Percentiles rank a stretch among this genome's conserved stretches.
phyloP scores from a whole-genome alignment of 2,797 vertebrate species.

The Orientallactaga sibirica region DNA sequence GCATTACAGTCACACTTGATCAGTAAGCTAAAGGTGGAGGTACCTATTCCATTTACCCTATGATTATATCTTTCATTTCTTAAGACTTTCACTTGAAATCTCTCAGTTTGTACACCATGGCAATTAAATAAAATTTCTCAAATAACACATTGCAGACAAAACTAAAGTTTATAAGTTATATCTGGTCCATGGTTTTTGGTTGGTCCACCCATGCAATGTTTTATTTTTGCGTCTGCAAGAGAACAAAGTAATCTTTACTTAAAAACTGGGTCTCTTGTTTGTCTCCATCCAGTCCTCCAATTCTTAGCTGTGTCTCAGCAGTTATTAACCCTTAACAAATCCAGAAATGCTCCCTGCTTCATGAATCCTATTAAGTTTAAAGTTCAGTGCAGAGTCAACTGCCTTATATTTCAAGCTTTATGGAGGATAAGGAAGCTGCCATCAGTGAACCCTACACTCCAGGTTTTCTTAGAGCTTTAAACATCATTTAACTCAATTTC shows the following conservation, averaged over 20 bases:
- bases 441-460: neutral
- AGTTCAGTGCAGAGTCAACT: neutral
- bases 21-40: neutral
- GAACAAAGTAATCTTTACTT: neutral
- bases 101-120: neutral
- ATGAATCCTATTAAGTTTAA: neutral
- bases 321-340: neutral
- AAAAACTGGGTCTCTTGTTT: neutral
- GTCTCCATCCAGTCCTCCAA: neutral
- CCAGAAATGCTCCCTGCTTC: neutral
- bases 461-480: constrained; percentile 17
- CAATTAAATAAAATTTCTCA: neutral
- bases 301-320: constrained; percentile 1
- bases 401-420: neutral
- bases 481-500: constrained; percentile 20
- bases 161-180: neutral
- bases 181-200: neutral
- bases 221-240: neutral
- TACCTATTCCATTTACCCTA: neutral
- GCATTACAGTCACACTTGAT: too few species aligned
- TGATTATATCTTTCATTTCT: neutral
- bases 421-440: neutral
- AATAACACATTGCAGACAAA: neutral
- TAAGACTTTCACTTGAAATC: neutral
- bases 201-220: neutral